A percentile compares a stretch with the other conserved stretches of the same genome.
These are phyloP conservation scores for Silurus asotus DNA, from an alignment of 2,113 vertebrate species.

Conservation along the genomic window DNA sequence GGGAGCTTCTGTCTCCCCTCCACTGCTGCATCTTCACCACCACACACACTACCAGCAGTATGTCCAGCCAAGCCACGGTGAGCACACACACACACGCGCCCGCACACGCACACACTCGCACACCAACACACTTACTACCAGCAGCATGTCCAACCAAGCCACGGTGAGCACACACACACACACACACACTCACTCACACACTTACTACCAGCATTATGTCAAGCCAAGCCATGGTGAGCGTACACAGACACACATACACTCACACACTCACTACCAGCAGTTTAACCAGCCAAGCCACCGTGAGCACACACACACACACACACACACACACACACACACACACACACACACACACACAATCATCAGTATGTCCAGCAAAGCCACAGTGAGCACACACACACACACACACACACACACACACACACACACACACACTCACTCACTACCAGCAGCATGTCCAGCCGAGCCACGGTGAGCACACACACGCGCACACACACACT, in stretches of 20 bases:
- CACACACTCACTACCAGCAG: conserved; percentile 67
- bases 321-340: background rate
- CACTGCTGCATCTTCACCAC: conserved; percentile 74
- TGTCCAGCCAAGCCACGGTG: conserved; percentile 26
- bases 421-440: too few relatives aligned
- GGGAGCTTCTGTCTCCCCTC: conserved; percentile 79
- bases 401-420: background rate
- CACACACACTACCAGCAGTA: conserved; percentile 71
- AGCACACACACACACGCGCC: conserved; percentile 4
- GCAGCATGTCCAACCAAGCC: too few relatives aligned
- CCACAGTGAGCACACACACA: conserved; percentile 10
- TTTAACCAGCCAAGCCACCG: conserved; percentile 27
- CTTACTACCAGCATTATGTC: conserved; percentile 64
- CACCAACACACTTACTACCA: background rate
- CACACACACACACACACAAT: conserved; percentile 48
- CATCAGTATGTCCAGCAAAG: conserved; percentile 46
- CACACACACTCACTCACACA: too few relatives aligned
- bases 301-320: conserved; percentile 7
- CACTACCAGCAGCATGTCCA: too few relatives aligned
- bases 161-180: too few relatives aligned
- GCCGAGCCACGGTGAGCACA: too few relatives aligned
- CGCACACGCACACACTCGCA: conserved; percentile 55
- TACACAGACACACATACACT: background rate
- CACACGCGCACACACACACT: background rate
- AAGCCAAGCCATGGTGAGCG: conserved; percentile 20